Base-by-base conservation (phyloP, 2,888 invertebrate species). In the Agrilus mali region DNA sequence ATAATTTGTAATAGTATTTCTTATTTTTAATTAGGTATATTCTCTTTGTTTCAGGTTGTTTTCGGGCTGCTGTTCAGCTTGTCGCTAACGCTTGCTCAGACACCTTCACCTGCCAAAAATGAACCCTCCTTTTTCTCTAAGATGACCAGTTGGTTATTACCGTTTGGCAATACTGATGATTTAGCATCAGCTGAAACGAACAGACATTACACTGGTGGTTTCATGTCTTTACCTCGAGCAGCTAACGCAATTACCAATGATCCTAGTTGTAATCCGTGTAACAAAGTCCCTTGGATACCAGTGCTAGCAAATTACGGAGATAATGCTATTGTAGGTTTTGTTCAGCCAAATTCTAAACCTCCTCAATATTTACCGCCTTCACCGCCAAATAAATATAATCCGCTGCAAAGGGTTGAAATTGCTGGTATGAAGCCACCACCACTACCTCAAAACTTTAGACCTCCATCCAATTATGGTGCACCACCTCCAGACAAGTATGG, bases 281-380 rank as follows among this genome's bases (percentile, higher is more conserved):
- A 87, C 61, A 74, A 77, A 60, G 76, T 79, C 56, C 87, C 88
- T 46, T 88, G 88, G 88, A 75, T 85, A 54, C 88, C 88, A 33
- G 77, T 87, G 36, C 77, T 83, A n/a, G 46, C 38, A 17, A 47
- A 47, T 37, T 49, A 49, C 40, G 60, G 57, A 4, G 52, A 55
- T 39, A 57, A 56, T 45, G 60, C 59, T 32, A 46, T 60, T 12
- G 54, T 60, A 34, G 59, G 58, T 38, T 61, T 60, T 46, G 55
- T 56, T 12, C 58, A 57, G 31, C 58, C 57, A 10, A 27, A 27
- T 27, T 10, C 27, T 27, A 27, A 27, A 27, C 33, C 44, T 8
- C 8, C 38, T 17, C 17, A 38, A n/a, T 13, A 39, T 6, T 10
- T 46, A 41, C n/a, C 40, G 40, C 12, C 41, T 40, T 8, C 46